Base-by-base conservation (phyloP, 2,797 vertebrate genomes). In the Chaetodon trifasciatus region DNA sequence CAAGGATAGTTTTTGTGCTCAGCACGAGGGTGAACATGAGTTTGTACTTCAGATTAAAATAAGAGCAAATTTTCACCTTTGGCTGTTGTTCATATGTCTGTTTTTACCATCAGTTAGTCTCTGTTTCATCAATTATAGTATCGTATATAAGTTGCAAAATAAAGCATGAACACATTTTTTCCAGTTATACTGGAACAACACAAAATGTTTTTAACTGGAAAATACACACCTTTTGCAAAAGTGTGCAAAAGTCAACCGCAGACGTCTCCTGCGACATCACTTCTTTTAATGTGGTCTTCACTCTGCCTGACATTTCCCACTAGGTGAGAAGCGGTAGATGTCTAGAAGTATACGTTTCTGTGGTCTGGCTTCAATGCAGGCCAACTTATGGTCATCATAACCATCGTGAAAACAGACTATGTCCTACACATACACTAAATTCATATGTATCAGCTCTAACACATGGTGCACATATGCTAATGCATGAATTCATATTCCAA, bases 251-350 rank as follows among this genome's bases (percentile, higher is more conserved):
- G 3, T 19, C 6, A 28, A 66, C 46, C 9, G 17, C 69, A 75
- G 50, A 55, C 0, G 0, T 40, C 13, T 21, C 63, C 5, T 21
- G 15, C 0, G 9, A 50, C 32, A 55, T 67, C 2, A 21, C n/a
- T 57, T 79, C 44, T 61, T 83, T 69, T 60, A 40, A 72, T 60
- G 73, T 78, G 78, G 44, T 61, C 78, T 88, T 75, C 32, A 77
- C 24, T 57, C 28, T 42, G 11, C 67, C 32, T 52, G 70, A 76
- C 46, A 28, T 79, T 67, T 76, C 12, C 19, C 17, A 49, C 4
- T 28, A 44, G 63, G 49, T 67, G 70, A 82, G 23, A 57, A 68
- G 70, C 55, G 55, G n/a, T 72, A 63, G 8, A 17, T 76, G 50
- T 72, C 21, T 62, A 37, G 17, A 80, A 39, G 28, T 40, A 55